Percentiles rank a stretch among this genome's conserved stretches.
phyloP scores from a whole-genome alignment of 2,113 vertebrate genomes.

The Pungitius pungitius region DNA sequence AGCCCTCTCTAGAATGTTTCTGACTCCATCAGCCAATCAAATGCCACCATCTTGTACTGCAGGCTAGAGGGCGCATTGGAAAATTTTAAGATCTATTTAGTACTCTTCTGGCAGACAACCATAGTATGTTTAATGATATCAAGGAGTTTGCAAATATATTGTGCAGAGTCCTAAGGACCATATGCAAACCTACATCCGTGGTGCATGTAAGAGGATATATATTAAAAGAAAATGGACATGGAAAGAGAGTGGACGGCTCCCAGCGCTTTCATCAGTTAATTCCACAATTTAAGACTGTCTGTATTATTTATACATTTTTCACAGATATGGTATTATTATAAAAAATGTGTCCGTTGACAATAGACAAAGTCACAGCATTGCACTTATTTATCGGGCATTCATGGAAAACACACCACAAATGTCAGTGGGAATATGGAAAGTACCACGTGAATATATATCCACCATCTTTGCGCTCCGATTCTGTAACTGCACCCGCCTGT shows the following conservation, averaged over 20 bases:
- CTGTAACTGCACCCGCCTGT: neutral
- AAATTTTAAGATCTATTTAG: no score
- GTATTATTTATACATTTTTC: neutral
- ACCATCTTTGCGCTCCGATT: neutral
- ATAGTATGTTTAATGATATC: no score
- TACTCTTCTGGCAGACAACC: no score
- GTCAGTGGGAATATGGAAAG: neutral
- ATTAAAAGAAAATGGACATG: slow-evolving; percentile 5
- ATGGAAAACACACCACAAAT: neutral
- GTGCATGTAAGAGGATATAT: neutral
- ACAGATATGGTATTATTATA: neutral
- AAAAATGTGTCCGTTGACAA: neutral
- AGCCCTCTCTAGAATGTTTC: no score
- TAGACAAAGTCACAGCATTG: neutral
- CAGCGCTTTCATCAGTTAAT: slow-evolving; percentile 24
- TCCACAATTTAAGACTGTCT: slow-evolving; percentile 10
- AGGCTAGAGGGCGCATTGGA: no score
- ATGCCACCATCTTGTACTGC: no score
- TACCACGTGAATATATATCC: neutral
- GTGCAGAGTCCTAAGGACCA: no score
- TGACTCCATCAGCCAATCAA: no score
- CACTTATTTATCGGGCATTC: neutral
- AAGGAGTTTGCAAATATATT: no score
- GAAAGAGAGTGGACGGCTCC: neutral
- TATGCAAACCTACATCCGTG: no score